These are phyloP conservation scores for Struthidea cinerea DNA, from an alignment of 2,113 vertebrate genomes.

Conservation along the genomic window DNA sequence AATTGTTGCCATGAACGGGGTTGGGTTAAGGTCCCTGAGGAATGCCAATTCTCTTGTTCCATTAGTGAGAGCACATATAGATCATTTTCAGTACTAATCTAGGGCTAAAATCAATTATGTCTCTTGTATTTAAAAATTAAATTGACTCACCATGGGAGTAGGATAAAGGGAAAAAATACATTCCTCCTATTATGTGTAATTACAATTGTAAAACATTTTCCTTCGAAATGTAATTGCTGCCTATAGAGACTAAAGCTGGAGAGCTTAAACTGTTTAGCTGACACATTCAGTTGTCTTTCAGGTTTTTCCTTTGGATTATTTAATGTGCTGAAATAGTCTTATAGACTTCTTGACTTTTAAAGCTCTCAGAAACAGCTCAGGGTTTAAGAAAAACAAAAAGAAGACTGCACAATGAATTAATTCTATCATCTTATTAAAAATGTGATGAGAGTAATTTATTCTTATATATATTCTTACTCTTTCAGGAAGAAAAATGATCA, in stretches of 20 bases:
- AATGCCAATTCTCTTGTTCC: conserved; percentile 78
- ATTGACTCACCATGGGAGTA: conserved; percentile 79
- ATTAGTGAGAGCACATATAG: conserved; percentile 79
- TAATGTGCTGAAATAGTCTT: conserved; percentile 28
- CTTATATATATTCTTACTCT: not conserved
- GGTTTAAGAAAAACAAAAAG: not conserved
- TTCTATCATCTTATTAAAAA: not conserved
- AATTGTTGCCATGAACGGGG: conserved; percentile 72
- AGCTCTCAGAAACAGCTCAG: not conserved
- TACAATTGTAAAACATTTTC: conserved; percentile 84
- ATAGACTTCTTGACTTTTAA: conserved; percentile 39
- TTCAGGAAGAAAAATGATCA: not conserved
- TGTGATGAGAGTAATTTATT: not conserved
- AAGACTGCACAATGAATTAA: not conserved
- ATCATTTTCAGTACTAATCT: conserved; percentile 81
- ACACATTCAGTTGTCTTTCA: conserved; percentile 62
- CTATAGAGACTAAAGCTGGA: conserved; percentile 71
- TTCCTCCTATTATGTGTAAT: conserved; percentile 82
- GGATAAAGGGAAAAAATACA: conserved; percentile 78
- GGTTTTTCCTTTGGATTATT: conserved; percentile 55
- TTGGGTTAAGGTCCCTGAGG: conserved; percentile 74
- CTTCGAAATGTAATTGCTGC: conserved; percentile 78
- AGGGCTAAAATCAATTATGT: conserved; percentile 83
- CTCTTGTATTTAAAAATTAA: conserved; percentile 85
- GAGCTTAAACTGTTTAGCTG: conserved; percentile 68